Evolutionary conservation across 2,797 vertebrate species (phyloP).

Genomic region (Dendrocincla fuliginosa): DNA sequence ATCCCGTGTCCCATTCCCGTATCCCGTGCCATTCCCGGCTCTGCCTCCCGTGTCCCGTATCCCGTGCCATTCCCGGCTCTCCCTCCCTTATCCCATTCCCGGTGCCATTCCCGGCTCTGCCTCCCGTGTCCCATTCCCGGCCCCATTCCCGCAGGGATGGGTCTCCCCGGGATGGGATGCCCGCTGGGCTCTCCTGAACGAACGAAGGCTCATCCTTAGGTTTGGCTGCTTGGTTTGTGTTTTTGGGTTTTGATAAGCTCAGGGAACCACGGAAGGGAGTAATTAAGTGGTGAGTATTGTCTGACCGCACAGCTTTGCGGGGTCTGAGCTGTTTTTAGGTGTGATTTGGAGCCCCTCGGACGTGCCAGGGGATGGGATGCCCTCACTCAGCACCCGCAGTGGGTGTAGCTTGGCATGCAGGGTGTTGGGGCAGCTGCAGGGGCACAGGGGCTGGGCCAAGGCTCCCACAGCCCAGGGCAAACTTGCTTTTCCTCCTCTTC

Average conservation of each 20-base stretch:
- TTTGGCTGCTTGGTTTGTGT: too few species aligned
- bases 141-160: neutral
- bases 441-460: neutral
- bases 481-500: neutral
- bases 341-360: neutral
- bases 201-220: accelerated
- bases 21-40: too few species aligned
- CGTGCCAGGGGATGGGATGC: neutral
- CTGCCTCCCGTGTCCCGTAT: too few species aligned
- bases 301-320: neutral
- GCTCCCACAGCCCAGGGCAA: neutral
- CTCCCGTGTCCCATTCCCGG: too few species aligned
- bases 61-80: neutral
- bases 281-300: neutral
- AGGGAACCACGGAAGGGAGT: accelerated
- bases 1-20: neutral
- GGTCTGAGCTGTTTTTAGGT: too few species aligned
- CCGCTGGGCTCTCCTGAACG: accelerated
- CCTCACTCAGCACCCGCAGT: neutral
- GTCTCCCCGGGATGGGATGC: neutral
- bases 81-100: too few species aligned
- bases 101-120: too few species aligned
- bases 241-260: neutral
- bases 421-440: neutral
- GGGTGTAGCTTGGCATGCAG: too few species aligned